These are phyloP conservation scores for Carpatolechia fugitivella DNA, from an alignment of 2,888 invertebrate species.

Conservation along the genomic window DNA sequence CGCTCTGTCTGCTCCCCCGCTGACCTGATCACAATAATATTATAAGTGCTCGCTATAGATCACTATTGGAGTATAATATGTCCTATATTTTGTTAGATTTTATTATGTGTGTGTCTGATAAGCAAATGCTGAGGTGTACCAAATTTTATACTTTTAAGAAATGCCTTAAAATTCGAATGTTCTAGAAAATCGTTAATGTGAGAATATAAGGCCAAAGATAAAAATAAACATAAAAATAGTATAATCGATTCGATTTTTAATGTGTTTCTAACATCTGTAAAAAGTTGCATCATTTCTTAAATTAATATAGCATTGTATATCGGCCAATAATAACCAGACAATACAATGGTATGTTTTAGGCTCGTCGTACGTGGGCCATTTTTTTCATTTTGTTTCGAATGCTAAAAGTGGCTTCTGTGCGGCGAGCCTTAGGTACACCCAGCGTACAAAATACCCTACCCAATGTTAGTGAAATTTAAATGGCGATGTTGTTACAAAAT, in stretches of 20 bases:
- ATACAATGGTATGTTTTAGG: constrained; percentile 20
- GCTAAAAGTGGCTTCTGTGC: too few relatives aligned
- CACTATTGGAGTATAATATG: constrained; percentile 64
- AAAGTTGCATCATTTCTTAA: constrained; percentile 5
- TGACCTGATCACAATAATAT: constrained; percentile 53
- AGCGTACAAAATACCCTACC: constrained; percentile 42
- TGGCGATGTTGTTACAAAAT: constrained; percentile 63
- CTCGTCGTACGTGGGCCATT: constrained; percentile 19
- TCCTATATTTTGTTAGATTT: constrained; percentile 78
- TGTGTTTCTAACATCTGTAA: neutral
- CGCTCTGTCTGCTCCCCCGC: constrained; percentile 69
- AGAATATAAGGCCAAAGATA: neutral
- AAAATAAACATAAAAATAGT: neutral
- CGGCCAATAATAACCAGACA: constrained; percentile 17
- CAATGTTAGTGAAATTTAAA: constrained; percentile 52
- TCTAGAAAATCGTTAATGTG: neutral
- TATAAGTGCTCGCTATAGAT: constrained; percentile 68
- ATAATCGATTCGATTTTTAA: neutral
- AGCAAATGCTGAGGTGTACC: constrained; percentile 64
- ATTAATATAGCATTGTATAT: constrained; percentile 16
- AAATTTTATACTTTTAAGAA: constrained; percentile 20
- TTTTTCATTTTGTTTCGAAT: too few relatives aligned
- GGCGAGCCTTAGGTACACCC: constrained; percentile 42
- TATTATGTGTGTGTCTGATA: constrained; percentile 67
- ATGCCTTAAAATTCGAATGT: neutral